phyloP scores from a whole-genome alignment of 53 echinoderm and acorn worm species.

The Apostichopus leukothele region DNA sequence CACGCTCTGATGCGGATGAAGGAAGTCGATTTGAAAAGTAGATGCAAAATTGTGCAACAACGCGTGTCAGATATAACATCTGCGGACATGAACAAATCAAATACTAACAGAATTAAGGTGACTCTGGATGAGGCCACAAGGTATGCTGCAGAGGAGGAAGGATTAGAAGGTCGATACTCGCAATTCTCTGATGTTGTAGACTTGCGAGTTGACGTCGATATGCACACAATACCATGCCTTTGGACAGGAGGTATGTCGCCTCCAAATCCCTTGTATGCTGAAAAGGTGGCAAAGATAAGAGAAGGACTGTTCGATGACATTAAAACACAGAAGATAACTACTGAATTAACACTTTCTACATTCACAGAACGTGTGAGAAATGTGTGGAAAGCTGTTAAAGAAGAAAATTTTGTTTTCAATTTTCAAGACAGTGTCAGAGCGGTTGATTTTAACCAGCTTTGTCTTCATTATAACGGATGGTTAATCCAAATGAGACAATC shows the following conservation, averaged over 20 bases:
- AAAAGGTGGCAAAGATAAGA: constrained; percentile 10
- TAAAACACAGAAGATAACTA: not conserved
- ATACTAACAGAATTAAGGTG: not conserved
- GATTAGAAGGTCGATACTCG: not conserved
- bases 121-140: constrained; percentile 19
- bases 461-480: constrained; percentile 32
- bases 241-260: constrained; percentile 34
- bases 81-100: constrained; percentile 22
- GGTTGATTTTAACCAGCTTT: constrained; percentile 22
- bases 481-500: constrained; percentile 19
- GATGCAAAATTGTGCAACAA: constrained; percentile 14
- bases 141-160: constrained; percentile 25
- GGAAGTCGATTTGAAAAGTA: constrained; percentile 27
- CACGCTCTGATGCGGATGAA: constrained; percentile 39
- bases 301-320: not conserved
- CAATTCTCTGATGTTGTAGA: constrained; percentile 32
- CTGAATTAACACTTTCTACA: constrained; percentile 17
- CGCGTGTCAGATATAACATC: constrained; percentile 15
- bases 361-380: constrained; percentile 30
- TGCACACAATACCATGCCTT: constrained; percentile 1
- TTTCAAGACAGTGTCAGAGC: constrained; percentile 31
- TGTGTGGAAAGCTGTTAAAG: constrained; percentile 20
- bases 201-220: constrained; percentile 7
- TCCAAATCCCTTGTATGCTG: constrained; percentile 25
- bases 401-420: constrained; percentile 24